Evolutionary conservation across 2,113 vertebrate genomes (phyloP).

Genomic region (Ailurus styani): DNA sequence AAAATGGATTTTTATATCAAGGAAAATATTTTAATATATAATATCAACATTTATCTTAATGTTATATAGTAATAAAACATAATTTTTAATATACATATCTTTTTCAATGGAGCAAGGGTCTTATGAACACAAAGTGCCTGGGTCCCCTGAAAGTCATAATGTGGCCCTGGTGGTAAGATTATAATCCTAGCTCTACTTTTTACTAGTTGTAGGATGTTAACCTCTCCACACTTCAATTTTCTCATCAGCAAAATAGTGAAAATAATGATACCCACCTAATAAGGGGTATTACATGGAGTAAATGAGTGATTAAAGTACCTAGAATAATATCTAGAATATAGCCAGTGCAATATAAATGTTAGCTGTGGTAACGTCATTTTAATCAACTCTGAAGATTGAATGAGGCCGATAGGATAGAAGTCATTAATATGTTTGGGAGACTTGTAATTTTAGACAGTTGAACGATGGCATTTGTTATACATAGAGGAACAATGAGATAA

Average conservation of each 20-base stretch:
- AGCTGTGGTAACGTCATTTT: neutral
- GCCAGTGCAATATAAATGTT: neutral
- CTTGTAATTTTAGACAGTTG: neutral
- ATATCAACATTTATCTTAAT: neutral
- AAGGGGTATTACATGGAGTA: neutral
- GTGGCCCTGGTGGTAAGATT: neutral
- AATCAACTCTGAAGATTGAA: neutral
- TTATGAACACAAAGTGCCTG: neutral
- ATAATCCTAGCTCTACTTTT: neutral
- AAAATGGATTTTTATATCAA: neutral
- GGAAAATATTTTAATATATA: neutral
- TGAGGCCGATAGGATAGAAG: neutral
- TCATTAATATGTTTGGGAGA: neutral
- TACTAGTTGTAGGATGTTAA: fast-evolving
- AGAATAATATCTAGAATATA: neutral
- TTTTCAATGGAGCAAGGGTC: neutral
- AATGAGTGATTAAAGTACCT: neutral
- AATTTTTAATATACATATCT: neutral
- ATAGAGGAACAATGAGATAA: neutral
- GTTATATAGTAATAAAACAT: neutral
- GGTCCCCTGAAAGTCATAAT: neutral
- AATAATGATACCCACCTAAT: neutral
- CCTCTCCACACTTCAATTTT: neutral
- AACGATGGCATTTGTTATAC: neutral
- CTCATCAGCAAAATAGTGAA: neutral